Percentiles rank a stretch among this genome's conserved stretches.
Conservation (phyloP, 2,113 vertebrate genomes). For the Larimichthys polyactis region DNA sequence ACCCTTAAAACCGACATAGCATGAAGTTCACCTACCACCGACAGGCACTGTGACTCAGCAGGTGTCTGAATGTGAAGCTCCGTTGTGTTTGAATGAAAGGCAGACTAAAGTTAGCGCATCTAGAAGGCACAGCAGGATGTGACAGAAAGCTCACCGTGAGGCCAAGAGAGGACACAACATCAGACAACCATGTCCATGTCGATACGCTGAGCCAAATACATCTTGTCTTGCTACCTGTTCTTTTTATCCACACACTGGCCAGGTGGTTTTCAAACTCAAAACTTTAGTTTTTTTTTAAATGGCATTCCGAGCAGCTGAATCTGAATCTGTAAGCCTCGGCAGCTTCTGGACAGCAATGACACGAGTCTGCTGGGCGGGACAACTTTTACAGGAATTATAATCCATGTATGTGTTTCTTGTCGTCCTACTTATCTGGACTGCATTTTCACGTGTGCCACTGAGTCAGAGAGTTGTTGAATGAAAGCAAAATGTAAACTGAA, state of each 20-base stretch:
- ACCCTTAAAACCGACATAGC: not conserved
- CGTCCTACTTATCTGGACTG: not conserved
- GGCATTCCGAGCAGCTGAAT: not conserved
- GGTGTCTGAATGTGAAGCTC: constrained; percentile 34
- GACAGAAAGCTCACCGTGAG: constrained; percentile 22
- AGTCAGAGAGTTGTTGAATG: too few relatives aligned
- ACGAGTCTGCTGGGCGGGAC: not conserved
- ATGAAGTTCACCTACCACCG: constrained; percentile 16
- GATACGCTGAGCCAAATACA: not conserved
- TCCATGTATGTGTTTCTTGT: too few relatives aligned
- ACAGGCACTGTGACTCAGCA: constrained; percentile 21
- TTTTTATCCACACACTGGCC: not conserved
- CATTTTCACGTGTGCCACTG: not conserved
- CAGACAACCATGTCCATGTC: not conserved
- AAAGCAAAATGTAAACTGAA: too few relatives aligned
- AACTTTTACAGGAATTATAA: not conserved
- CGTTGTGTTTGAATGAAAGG: constrained; percentile 4
- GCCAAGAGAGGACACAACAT: not conserved
- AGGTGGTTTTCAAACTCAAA: not conserved
- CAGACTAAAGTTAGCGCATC: constrained; percentile 37
- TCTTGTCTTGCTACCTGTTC: not conserved
- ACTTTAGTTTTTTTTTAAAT: not conserved
- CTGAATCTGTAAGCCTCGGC: not conserved
- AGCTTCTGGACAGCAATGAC: not conserved
- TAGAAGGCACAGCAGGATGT: constrained; percentile 35